A percentile compares a stretch with the other conserved stretches of the same genome.
Evolutionary conservation across 2,797 vertebrate species (phyloP).

Genomic region (Microtus obscurus): DNA sequence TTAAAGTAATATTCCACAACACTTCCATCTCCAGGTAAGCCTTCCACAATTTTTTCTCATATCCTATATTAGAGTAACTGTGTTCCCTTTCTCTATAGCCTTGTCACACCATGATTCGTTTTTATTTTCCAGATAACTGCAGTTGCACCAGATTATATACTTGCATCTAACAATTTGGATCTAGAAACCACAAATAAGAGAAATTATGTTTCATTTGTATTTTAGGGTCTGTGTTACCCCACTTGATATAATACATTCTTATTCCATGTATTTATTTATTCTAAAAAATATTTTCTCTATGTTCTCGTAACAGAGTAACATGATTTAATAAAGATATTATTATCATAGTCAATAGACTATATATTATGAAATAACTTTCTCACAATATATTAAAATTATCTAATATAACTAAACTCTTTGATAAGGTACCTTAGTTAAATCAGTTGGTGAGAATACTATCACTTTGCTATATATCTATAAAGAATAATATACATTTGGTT

Average conservation of each 20-base stretch:
- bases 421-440: neutral
- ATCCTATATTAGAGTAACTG: neutral
- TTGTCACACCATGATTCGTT: neutral
- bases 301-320: neutral
- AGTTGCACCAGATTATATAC: neutral
- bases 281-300: neutral
- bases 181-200: neutral
- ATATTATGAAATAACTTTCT: neutral
- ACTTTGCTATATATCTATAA: neutral
- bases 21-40: neutral
- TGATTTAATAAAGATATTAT: neutral
- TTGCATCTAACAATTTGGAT: neutral
- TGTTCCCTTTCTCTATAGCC: neutral
- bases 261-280: neutral
- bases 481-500: neutral
- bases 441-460: neutral
- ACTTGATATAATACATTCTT: neutral
- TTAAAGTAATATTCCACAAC: neutral
- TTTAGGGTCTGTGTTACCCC: neutral
- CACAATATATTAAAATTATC: conserved; percentile 24
- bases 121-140: neutral
- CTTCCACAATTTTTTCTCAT: too few relatives aligned
- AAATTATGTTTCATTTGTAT: neutral
- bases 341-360: neutral
- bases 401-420: neutral